A percentile compares a stretch with the other conserved stretches of the same genome.
These are phyloP conservation scores for Diorhabda carinulata DNA, from an alignment of 1,140 invertebrate species.

Conservation along the genomic window DNA sequence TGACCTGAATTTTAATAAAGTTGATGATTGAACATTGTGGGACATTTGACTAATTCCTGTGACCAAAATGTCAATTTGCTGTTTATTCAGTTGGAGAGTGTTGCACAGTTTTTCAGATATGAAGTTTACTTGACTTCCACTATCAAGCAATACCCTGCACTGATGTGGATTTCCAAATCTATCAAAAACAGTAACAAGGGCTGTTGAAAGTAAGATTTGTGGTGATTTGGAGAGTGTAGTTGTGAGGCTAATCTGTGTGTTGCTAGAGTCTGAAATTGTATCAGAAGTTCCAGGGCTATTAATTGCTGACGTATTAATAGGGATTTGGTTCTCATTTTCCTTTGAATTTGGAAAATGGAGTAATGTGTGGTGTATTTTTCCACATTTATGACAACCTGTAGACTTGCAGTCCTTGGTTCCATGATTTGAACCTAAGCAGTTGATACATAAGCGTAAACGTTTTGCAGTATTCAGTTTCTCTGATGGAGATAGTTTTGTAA, in stretches of 20 bases:
- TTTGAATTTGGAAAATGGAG: conserved; percentile 17
- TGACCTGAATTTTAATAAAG: conserved; percentile 8
- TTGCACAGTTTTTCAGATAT: conserved; percentile 13
- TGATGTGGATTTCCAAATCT: conserved; percentile 3
- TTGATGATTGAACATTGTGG: conserved; percentile 1
- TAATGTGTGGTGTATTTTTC: conserved; percentile 25
- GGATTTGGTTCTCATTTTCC: no score
- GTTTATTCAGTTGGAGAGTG: conserved; percentile 10
- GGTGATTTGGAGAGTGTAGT: not conserved
- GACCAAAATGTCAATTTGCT: conserved; percentile 8
- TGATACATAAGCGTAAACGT: conserved; percentile 22
- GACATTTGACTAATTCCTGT: conserved; percentile 10
- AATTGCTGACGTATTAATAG: no score
- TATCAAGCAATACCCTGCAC: conserved; percentile 14
- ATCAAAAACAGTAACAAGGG: conserved; percentile 19
- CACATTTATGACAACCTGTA: conserved; percentile 11
- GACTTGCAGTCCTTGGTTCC: conserved; percentile 10
- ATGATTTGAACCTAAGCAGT: conserved; percentile 23
- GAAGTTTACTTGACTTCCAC: conserved; percentile 14
- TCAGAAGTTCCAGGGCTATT: not conserved
- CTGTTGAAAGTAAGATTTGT: conserved; percentile 24
- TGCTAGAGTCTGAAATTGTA: no score
- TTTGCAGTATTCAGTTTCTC: conserved; percentile 22
- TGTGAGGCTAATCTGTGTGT: not conserved
- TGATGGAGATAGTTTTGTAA: conserved; percentile 15